A percentile compares a stretch with the other conserved stretches of the same genome.
These are phyloP conservation scores for Plusia festucae DNA, from an alignment of 2,888 invertebrate species.

Conservation along the genomic window DNA sequence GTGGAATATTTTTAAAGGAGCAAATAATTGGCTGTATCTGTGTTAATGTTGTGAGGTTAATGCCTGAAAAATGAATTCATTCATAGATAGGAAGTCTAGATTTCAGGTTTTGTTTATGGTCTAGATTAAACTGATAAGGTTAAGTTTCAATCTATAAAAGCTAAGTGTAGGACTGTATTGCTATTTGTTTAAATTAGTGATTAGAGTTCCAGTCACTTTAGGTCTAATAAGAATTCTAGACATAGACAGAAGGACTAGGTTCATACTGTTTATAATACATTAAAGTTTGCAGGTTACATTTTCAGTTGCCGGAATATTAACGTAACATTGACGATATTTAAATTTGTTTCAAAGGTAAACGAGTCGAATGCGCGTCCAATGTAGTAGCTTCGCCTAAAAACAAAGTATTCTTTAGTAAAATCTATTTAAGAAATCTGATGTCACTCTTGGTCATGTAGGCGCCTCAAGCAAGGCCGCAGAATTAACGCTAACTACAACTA, in stretches of 20 bases:
- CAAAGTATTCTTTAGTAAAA: constrained; percentile 70
- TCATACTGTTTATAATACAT: not conserved
- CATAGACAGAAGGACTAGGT: not conserved
- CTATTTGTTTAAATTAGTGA: not conserved
- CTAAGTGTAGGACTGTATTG: not conserved
- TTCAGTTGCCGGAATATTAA: not conserved
- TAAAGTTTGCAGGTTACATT: not conserved
- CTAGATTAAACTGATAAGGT: not conserved
- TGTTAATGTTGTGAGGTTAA: too few relatives aligned
- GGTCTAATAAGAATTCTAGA: constrained; percentile 3
- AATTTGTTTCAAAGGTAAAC: constrained; percentile 54
- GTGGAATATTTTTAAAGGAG: not conserved
- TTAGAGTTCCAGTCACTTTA: not conserved
- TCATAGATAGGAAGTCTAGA: constrained; percentile 4
- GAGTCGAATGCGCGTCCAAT: constrained; percentile 30
- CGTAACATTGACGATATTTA: constrained; percentile 39
- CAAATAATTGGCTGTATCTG: not conserved
- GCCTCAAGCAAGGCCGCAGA: constrained; percentile 76
- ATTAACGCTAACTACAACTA: constrained; percentile 64
- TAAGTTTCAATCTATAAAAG: not conserved
- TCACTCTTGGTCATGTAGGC: constrained; percentile 78
- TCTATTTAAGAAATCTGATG: constrained; percentile 87
- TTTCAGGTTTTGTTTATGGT: constrained; percentile 1
- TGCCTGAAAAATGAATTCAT: not conserved
- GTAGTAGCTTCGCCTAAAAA: constrained; percentile 59